Conservation (phyloP, 1,140 invertebrate genomes). For the Scaptomyza pallida region DNA sequence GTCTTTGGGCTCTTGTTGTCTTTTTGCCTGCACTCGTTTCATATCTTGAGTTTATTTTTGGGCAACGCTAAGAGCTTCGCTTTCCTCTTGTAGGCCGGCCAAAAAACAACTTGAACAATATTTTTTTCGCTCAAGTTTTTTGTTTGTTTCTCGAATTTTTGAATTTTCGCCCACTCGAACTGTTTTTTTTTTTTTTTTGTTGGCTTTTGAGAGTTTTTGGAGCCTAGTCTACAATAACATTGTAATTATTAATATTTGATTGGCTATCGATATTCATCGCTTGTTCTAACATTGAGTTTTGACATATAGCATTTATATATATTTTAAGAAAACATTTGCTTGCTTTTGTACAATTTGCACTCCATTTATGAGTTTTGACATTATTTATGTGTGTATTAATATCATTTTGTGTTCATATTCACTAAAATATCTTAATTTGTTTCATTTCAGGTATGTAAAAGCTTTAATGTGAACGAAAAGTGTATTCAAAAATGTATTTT, state of each 20-base stretch:
- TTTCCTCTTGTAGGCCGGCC: slow-evolving; percentile 46
- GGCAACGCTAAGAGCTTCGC: slow-evolving; percentile 8
- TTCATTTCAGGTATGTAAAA: slow-evolving; percentile 37
- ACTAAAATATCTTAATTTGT: slow-evolving; percentile 2
- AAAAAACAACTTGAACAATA: slow-evolving; percentile 43
- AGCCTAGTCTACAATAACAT: slow-evolving; percentile 27
- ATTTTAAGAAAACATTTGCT: no score
- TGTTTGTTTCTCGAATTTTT: slow-evolving; percentile 17
- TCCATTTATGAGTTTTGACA: neutral
- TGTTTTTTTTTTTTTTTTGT: slow-evolving; percentile 14
- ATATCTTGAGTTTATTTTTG: slow-evolving; percentile 44
- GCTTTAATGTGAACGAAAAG: no score
- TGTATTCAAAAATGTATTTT: neutral
- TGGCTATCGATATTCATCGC: slow-evolving; percentile 47
- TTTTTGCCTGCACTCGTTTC: slow-evolving; percentile 18
- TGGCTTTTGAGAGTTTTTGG: slow-evolving; percentile 4
- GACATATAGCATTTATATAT: no score
- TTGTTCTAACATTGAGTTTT: slow-evolving; percentile 34
- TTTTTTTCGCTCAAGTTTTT: slow-evolving; percentile 38
- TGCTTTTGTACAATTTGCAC: neutral
- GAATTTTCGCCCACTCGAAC: slow-evolving; percentile 29
- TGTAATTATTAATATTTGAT: slow-evolving; percentile 32
- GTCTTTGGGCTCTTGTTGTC: neutral
- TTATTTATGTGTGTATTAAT: neutral
- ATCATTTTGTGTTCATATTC: neutral